A percentile compares a stretch with the other conserved stretches of the same genome.
These are phyloP conservation scores for Eulemur rubriventer DNA, from an alignment of 2,797 vertebrate species.

Conservation along the genomic window DNA sequence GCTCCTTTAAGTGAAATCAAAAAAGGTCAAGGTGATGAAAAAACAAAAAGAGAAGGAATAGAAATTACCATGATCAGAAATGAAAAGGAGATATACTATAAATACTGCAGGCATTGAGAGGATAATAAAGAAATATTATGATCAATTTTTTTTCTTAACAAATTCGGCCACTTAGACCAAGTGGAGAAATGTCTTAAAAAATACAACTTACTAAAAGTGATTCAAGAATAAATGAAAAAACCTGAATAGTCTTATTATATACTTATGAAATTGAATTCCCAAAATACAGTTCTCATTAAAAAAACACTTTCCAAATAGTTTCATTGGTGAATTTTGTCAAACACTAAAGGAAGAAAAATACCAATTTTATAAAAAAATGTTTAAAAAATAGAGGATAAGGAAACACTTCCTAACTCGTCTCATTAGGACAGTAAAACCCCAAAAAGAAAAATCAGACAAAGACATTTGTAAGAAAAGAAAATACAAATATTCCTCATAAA, in stretches of 20 bases:
- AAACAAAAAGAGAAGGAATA: background rate
- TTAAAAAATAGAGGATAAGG: background rate
- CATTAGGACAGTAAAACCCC: background rate
- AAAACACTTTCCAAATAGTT: background rate
- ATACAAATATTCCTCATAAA: background rate
- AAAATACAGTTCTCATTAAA: background rate
- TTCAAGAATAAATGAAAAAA: background rate
- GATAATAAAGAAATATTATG: background rate
- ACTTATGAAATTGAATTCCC: background rate
- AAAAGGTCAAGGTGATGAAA: background rate
- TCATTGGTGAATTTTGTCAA: background rate
- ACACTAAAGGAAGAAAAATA: background rate
- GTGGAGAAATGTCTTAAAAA: background rate
- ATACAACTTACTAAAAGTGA: background rate
- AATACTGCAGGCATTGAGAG: background rate
- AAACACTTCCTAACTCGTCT: background rate
- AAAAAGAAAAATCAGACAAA: background rate
- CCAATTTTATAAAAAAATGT: background rate
- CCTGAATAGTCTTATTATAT: background rate
- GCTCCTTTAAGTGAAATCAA: background rate
- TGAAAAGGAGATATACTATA: background rate
- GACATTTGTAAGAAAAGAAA: background rate
- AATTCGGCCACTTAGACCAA: background rate
- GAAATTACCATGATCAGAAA: background rate
- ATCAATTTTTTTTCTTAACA: background rate